These are phyloP conservation scores for Lasiurus cinereus DNA, from an alignment of 2,113 vertebrate species.

Conservation along the genomic window DNA sequence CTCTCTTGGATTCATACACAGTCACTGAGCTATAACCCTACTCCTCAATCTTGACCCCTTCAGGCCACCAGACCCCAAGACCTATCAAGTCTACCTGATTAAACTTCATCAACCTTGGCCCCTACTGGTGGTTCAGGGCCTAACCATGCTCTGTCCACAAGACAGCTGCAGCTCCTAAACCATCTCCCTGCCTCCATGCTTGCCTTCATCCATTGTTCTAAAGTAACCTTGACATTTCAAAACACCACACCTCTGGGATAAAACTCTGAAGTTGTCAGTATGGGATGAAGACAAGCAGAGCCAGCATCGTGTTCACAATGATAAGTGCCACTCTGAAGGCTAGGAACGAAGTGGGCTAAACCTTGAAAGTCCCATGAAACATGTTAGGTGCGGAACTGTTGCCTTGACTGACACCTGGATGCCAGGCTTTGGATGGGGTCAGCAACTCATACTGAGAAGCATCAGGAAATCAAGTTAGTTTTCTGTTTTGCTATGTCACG, in stretches of 20 bases:
- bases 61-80: too few relatives aligned
- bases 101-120: background rate
- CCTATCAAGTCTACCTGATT: background rate
- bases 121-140: background rate
- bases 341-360: background rate
- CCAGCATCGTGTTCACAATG: background rate
- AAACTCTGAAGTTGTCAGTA: background rate
- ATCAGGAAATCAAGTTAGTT: background rate
- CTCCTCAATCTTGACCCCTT: background rate
- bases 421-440: background rate
- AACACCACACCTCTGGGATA: background rate
- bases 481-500: background rate
- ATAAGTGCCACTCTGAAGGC: background rate
- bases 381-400: background rate
- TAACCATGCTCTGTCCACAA: accelerated
- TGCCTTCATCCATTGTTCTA: background rate
- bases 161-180: background rate
- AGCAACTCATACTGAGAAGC: background rate
- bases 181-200: background rate
- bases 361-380: background rate
- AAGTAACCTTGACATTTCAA: background rate
- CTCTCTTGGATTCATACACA: background rate
- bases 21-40: background rate
- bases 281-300: background rate
- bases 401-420: background rate